These are phyloP conservation scores for Fulmarus glacialis DNA, from an alignment of 2,113 vertebrate species.

Conservation along the genomic window DNA sequence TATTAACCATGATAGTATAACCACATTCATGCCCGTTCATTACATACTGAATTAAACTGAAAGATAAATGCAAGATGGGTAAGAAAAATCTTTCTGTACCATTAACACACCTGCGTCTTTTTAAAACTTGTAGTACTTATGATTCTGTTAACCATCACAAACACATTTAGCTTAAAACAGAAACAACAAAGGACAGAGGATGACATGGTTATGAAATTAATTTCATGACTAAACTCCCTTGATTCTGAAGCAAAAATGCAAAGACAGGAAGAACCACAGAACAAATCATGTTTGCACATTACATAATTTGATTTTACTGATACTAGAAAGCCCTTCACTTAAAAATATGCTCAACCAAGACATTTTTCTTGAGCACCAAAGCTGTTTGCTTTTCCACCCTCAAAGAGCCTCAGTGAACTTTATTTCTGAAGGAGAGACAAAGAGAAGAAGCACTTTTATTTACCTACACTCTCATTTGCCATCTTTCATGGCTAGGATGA, in stretches of 20 bases:
- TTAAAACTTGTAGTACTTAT: background rate
- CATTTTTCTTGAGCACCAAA: background rate
- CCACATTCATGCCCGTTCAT: background rate
- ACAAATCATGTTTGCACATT: background rate
- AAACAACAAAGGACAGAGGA: background rate
- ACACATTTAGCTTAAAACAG: background rate
- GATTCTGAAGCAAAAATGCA: background rate
- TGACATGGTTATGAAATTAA: background rate
- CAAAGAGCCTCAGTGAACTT: background rate
- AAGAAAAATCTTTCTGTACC: background rate
- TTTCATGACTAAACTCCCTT: background rate
- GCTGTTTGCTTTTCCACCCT: background rate
- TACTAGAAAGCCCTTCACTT: background rate
- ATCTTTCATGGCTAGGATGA: background rate
- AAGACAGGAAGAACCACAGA: background rate
- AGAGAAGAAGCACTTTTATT: background rate
- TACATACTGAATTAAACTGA: background rate
- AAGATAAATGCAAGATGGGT: background rate
- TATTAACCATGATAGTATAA: background rate
- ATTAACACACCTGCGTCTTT: background rate
- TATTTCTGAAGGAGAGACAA: background rate
- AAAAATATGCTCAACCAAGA: background rate
- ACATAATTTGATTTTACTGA: background rate
- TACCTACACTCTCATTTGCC: background rate
- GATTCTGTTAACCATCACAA: background rate